phyloP scores from a whole-genome alignment of 2,888 invertebrate species.

The Scaptomyza parva region DNA sequence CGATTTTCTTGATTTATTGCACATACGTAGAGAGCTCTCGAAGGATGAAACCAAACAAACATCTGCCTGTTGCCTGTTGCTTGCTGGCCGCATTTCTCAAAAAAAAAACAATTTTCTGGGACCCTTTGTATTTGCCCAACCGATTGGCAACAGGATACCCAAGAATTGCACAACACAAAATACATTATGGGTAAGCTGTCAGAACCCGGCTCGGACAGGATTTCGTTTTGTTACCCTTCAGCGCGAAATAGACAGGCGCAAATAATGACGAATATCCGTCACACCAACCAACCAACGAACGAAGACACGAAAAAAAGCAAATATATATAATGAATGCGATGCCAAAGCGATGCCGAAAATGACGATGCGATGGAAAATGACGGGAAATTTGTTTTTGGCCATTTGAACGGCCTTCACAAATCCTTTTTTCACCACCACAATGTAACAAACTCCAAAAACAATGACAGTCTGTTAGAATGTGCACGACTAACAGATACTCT shows the following conservation, averaged over 20 bases:
- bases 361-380: slow-evolving; percentile 40
- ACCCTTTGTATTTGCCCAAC: slow-evolving; percentile 30
- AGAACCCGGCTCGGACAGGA: background rate
- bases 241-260: slow-evolving; percentile 5
- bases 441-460: background rate
- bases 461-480: background rate
- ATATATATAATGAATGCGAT: slow-evolving; percentile 48
- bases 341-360: slow-evolving; percentile 22
- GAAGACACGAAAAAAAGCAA: background rate
- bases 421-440: slow-evolving; percentile 15
- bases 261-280: slow-evolving; percentile 55
- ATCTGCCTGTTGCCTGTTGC: slow-evolving; percentile 27
- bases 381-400: slow-evolving; percentile 44
- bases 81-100: no score
- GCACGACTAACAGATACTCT: slow-evolving; percentile 6
- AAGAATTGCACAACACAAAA: slow-evolving; percentile 41
- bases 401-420: slow-evolving; percentile 29
- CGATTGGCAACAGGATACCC: slow-evolving; percentile 50
- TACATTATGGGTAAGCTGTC: slow-evolving; percentile 11
- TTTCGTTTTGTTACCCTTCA: slow-evolving; percentile 13
- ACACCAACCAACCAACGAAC: no score
- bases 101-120: no score
- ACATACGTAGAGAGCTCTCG: slow-evolving; percentile 23
- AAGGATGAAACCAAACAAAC: no score
- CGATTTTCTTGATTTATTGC: slow-evolving; percentile 53